Percentiles rank a stretch among this genome's conserved stretches.
Conservation (phyloP, 2,888 invertebrate genomes). For the Poecilus cupreus region DNA sequence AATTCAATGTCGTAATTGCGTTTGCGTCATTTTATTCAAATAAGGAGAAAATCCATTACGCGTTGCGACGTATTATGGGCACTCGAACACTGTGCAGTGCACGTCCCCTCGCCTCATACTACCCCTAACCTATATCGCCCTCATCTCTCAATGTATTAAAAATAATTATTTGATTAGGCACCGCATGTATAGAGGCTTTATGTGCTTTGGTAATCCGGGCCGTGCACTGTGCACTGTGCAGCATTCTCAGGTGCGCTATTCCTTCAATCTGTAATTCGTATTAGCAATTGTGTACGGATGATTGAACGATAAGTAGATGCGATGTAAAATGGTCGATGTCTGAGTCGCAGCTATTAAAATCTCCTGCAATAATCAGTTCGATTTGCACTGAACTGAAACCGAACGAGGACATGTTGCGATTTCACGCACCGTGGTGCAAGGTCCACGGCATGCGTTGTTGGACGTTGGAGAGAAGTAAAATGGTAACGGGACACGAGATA, state of each 20-base stretch:
- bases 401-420: not conserved
- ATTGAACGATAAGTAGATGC: not conserved
- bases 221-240: not conserved
- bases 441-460: not conserved
- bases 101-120: not conserved
- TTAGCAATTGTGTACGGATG: not conserved
- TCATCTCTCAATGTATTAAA: conserved; percentile 33
- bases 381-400: not conserved
- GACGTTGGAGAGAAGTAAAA: not conserved
- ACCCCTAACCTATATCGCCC: conserved; percentile 3
- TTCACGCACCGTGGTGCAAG: too few relatives aligned
- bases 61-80: not conserved
- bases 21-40: conserved; percentile 52
- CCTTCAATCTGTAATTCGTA: not conserved
- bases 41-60: conserved; percentile 48
- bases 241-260: not conserved
- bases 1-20: conserved; percentile 52
- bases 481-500: conserved; percentile 14
- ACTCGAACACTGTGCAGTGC: not conserved
- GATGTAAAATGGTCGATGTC: not conserved
- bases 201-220: not conserved
- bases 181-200: not conserved
- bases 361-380: not conserved
- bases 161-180: conserved; percentile 33
- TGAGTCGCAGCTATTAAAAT: not conserved